Base-by-base conservation (phyloP, 37 sponge, comb jelly and placozoan species). In the Haliclona indistincta region DNA sequence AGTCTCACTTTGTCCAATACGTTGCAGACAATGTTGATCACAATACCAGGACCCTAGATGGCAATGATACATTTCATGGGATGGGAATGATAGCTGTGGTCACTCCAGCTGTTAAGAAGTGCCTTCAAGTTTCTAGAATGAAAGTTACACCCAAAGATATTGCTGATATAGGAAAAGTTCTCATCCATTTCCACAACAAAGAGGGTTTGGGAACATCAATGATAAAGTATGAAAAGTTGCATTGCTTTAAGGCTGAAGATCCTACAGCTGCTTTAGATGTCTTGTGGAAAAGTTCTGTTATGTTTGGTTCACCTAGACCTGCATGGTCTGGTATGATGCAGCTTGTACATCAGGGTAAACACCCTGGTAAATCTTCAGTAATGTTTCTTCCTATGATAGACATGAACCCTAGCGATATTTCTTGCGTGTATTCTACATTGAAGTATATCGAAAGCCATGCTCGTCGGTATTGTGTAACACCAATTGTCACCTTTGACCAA, bases 301-400 rank as follows among this genome's bases (percentile, higher is more conserved):
- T 73, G 56, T 73, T 73, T 55, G 73, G 73, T 81, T 64, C 65
- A 63, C 72, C 28, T 63, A 73, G 34, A 71, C 56, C 62, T n/a
- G n/a, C n/a, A n/a, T n/a, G n/a, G n/a, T n/a, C n/a, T n/a, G n/a
- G n/a, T n/a, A n/a, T n/a, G n/a, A 69, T 79, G 80, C 71, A 69
- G 41, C 23, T 69, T 54, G 71, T 79, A 78, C 63, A 69, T 42
- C 70, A 60, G 40, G 71, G 71, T 43, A 22, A 41, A 52, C 81
- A 81, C 38, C 72, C 81, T 32, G 64, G 81, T 2, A 81, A 71
- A 34, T 30, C 81, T 45, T 81, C 81, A 38, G 45, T 70, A 33
- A 71, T 71, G 65, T 81, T n/a, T n/a, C n/a, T n/a, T 78, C 63
- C 81, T 20, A 70, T 70, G 35, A 81, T 81, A 5, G 73, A 81